Evolutionary conservation across 2,888 invertebrate species (phyloP).

Genomic region (Leucoptera coffeella): DNA sequence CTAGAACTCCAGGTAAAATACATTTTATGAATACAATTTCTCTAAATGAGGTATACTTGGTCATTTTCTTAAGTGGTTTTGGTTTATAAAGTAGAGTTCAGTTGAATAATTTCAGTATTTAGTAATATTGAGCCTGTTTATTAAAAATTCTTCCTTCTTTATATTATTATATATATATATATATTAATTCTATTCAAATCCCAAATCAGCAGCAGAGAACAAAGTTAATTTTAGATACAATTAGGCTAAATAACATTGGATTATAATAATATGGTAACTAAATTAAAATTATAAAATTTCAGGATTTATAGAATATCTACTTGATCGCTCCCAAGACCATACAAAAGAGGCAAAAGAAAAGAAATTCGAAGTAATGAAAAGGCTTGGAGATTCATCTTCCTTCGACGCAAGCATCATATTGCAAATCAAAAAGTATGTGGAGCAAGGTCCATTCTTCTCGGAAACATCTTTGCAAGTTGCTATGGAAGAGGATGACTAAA

Average conservation of each 20-base stretch:
- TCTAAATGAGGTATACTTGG: too few species aligned
- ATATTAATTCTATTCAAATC: too few species aligned
- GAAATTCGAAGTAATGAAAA: constrained; percentile 68
- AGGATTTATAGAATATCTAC: constrained; percentile 72
- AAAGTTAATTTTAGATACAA: neutral
- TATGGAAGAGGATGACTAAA: constrained; percentile 69
- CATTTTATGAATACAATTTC: too few species aligned
- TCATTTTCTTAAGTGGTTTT: too few species aligned
- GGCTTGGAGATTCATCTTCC: constrained; percentile 49
- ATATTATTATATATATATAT: too few species aligned
- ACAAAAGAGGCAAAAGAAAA: constrained; percentile 66
- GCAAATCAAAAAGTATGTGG: constrained; percentile 63
- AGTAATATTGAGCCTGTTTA: too few species aligned
- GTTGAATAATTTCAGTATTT: too few species aligned
- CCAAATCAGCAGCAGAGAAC: too few species aligned
- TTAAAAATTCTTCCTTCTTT: too few species aligned
- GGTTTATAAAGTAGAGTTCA: too few species aligned
- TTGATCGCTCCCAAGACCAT: constrained; percentile 66
- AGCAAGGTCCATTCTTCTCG: constrained; percentile 75
- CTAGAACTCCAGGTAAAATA: constrained; percentile 59
- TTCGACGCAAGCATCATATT: constrained; percentile 57
- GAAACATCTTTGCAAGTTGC: constrained; percentile 67
- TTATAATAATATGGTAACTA: too few species aligned
- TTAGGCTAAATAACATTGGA: too few species aligned
- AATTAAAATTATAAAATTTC: constrained; percentile 13